Conservation (phyloP, 2,797 vertebrate species). For the Adelosebastes latens region DNA sequence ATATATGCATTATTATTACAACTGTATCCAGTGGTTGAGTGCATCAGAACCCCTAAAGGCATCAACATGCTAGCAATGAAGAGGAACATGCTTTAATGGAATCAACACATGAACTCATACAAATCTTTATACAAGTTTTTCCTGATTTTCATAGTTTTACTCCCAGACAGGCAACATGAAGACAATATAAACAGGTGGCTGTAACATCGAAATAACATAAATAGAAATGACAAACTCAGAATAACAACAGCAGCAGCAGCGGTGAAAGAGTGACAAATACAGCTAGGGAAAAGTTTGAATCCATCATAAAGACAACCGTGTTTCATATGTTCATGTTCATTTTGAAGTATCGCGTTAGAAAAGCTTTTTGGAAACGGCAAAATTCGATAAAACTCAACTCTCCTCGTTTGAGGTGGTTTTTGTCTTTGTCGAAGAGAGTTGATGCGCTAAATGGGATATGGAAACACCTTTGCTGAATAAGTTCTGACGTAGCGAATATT, state of each 20-base stretch:
- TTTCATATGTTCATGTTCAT: too few species aligned
- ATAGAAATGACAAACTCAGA: neutral
- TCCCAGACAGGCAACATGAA: neutral
- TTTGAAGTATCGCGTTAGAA: too few species aligned
- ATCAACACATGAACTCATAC: neutral
- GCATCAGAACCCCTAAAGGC: slow-evolving; percentile 7
- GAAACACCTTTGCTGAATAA: too few species aligned
- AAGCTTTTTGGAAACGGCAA: rapidly evolving
- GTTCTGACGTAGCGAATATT: too few species aligned
- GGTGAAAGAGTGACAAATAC: too few species aligned
- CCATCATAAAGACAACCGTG: neutral
- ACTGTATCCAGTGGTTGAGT: neutral
- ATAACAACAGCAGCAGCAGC: too few species aligned
- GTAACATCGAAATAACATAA: neutral
- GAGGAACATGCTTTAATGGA: slow-evolving; percentile 15
- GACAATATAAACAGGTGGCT: neutral
- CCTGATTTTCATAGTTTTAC: neutral
- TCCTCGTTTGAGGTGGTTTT: too few species aligned
- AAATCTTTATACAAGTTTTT: too few species aligned
- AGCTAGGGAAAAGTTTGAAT: neutral
- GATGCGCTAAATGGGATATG: too few species aligned
- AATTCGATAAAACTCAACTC: too few species aligned
- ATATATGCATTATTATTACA: neutral
- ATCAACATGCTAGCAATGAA: neutral
- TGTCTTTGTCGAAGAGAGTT: too few species aligned